Evolutionary conservation across 2,888 invertebrate genomes (phyloP).

Genomic region (Megalurothrips usitatus): DNA sequence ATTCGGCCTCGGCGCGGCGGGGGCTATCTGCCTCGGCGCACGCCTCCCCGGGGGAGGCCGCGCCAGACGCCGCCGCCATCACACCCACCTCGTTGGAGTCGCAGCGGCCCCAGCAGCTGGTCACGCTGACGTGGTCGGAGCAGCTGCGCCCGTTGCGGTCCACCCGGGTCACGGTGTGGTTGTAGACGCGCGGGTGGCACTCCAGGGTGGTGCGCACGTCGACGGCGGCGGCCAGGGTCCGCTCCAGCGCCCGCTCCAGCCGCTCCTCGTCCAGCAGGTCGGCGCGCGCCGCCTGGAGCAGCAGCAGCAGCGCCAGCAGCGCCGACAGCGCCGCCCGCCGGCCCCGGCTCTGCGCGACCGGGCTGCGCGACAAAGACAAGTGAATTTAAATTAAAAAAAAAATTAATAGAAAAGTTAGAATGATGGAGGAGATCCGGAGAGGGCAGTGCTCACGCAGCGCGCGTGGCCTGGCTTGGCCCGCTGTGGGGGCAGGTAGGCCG

Average conservation of each 20-base stretch:
- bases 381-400: background rate
- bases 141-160: constrained; percentile 64
- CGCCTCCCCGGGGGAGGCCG: too few species aligned
- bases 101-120: constrained; percentile 77
- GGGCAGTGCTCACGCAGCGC: too few species aligned
- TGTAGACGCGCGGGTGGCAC: constrained; percentile 63
- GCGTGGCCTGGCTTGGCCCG: too few species aligned
- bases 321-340: background rate
- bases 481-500: too few species aligned
- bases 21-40: too few species aligned
- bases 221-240: constrained; percentile 35
- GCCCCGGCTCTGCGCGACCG: background rate
- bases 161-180: constrained; percentile 60
- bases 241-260: constrained; percentile 28
- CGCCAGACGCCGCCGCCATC: too few species aligned
- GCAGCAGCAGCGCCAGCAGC: constrained; percentile 17
- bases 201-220: constrained; percentile 52
- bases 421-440: too few species aligned
- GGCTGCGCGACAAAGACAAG: background rate
- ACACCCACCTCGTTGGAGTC: constrained; percentile 71
- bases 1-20: too few species aligned
- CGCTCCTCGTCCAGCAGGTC: background rate
- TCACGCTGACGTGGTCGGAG: constrained; percentile 69
- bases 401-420: too few species aligned
- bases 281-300: background rate